These are phyloP conservation scores for Channa striata DNA, from an alignment of 2,797 vertebrate genomes.

Conservation along the genomic window DNA sequence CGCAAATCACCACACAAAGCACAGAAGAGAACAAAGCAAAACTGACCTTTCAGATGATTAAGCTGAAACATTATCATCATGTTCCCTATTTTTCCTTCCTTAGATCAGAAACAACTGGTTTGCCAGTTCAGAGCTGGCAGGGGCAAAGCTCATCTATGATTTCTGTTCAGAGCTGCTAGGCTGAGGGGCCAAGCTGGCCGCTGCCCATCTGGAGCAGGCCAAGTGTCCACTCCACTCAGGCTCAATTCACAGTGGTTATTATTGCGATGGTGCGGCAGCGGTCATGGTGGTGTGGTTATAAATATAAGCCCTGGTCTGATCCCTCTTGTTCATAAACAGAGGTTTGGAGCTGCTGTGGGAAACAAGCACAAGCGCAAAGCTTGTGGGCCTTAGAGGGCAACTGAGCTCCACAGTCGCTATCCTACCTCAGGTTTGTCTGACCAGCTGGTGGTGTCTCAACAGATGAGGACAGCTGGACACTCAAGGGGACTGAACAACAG, in stretches of 20 bases:
- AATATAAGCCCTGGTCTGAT: slow-evolving; percentile 87
- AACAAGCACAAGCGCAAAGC: slow-evolving; percentile 80
- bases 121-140: slow-evolving; percentile 86
- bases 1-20: slow-evolving; percentile 77
- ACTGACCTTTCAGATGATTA: slow-evolving; percentile 81
- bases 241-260: slow-evolving; percentile 87
- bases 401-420: slow-evolving; percentile 70
- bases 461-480: slow-evolving; percentile 70
- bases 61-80: slow-evolving; percentile 81
- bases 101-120: slow-evolving; percentile 85
- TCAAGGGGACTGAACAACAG: slow-evolving; percentile 57
- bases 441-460: slow-evolving; percentile 67
- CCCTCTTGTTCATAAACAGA: slow-evolving; percentile 86
- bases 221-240: slow-evolving; percentile 86
- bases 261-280: slow-evolving; percentile 85
- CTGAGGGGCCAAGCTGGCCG: slow-evolving; percentile 86
- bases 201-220: slow-evolving; percentile 86
- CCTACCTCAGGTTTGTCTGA: slow-evolving; percentile 59
- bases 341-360: slow-evolving; percentile 87
- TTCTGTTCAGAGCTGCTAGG: slow-evolving; percentile 81
- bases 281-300: slow-evolving; percentile 90
- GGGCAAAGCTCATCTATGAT: slow-evolving; percentile 83
- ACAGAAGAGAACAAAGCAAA: slow-evolving; percentile 75
- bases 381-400: slow-evolving; percentile 68
- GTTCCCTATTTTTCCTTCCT: slow-evolving; percentile 76